Conservation (phyloP, 2,797 vertebrate species). For the Gouania willdenowi region DNA sequence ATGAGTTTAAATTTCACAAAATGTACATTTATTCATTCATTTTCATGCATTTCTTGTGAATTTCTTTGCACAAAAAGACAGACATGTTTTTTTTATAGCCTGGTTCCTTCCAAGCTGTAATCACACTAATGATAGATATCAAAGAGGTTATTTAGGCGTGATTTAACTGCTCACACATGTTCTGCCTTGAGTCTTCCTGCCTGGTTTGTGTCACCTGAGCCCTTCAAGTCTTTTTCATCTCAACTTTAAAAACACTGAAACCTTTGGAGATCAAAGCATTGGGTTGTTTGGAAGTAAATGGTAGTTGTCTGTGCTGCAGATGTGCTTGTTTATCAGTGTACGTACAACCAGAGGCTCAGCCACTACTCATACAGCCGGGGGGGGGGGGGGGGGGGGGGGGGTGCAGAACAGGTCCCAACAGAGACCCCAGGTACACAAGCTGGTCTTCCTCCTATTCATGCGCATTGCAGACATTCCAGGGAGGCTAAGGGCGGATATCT, state of each 20-base stretch:
- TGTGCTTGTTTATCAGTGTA: conserved; percentile 25
- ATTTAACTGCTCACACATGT: conserved; percentile 63
- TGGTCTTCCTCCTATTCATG: conserved; percentile 40
- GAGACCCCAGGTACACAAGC: conserved; percentile 53
- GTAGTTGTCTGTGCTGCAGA: conserved; percentile 37
- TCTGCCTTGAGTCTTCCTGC: conserved; percentile 25
- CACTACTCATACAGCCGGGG: conserved; percentile 28
- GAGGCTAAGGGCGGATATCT: conserved; percentile 66
- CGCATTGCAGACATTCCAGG: conserved; percentile 73
- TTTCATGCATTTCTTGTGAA: conserved; percentile 37
- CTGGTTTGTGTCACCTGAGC: conserved; percentile 44
- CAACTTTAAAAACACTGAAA: conserved; percentile 22
- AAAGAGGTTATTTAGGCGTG: conserved; percentile 53
- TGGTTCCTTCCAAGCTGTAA: conserved; percentile 47
- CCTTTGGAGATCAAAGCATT: conserved; percentile 10
- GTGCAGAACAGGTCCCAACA: conserved; percentile 35
- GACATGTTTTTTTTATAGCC: conserved; percentile 33
- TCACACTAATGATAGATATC: conserved; percentile 59
- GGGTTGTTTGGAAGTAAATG: conserved; percentile 33
- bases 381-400: too few relatives aligned
- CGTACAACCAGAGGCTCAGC: conserved; percentile 18
- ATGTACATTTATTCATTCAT: conserved; percentile 51
- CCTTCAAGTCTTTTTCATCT: conserved; percentile 13
- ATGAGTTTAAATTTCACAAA: conserved; percentile 42
- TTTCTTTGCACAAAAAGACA: conserved; percentile 34